Evolutionary conservation across 1,140 invertebrate species (phyloP), one percentile per base, ranked within the genome.

Genomic region (Carposina sasakii): DNA sequence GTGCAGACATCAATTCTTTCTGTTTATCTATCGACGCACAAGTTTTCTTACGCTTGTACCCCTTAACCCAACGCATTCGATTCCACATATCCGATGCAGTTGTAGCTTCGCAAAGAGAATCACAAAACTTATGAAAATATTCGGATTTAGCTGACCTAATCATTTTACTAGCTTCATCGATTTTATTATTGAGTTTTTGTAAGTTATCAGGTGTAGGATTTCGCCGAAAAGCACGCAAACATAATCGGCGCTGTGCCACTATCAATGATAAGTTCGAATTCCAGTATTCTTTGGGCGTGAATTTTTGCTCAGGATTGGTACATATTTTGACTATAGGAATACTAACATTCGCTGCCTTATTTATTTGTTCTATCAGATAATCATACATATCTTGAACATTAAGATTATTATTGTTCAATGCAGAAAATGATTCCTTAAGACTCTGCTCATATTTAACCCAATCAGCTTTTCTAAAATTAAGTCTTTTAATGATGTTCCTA

Each of bases 391-490:
- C n/a, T n/a, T n/a, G n/a, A n/a, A n/a, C n/a, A n/a, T n/a, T n/a
- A n/a, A n/a, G n/a, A n/a, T n/a, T n/a, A n/a, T n/a, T n/a, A n/a
- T n/a, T n/a, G n/a, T n/a, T n/a, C n/a, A n/a, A n/a, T n/a, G n/a
- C 13, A 26, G 21, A 23, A 42, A 31, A 16, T 12, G 19, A 4
- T 23, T 56, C 21, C 16, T 39, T 21, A 21, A 52, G n/a, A 17
- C 36, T 15, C 26, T 43, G 3, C 5, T 22, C 20, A 45, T 62
- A 66, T 23, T 12, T 24, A 0, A 2, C 2, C 46, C 46, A 48
- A 15, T 48, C 22, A 9, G 46, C 46, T 3, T 30, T 31, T 48
- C 21, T 48, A 22, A 24, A 39, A 48, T 48, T 48, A 12, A 34
- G 9, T 39, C 22, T 39, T 20, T 39, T 39, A 8, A 21, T 9